These are phyloP conservation scores for Ptychadena robeensis DNA, from an alignment of 2,797 vertebrate species.

Conservation along the genomic window DNA sequence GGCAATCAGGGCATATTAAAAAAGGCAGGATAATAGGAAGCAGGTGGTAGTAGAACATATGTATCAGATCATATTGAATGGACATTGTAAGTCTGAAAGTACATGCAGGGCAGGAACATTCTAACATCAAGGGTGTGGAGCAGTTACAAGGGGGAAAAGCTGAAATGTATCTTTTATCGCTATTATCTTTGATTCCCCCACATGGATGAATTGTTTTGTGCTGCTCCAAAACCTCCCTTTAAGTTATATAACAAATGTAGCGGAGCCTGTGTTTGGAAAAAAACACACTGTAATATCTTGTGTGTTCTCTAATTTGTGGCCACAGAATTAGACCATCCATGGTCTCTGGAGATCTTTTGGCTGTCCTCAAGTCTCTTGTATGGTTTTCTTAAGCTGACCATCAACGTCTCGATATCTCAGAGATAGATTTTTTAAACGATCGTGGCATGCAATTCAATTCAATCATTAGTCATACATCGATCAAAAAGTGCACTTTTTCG, in stretches of 20 bases:
- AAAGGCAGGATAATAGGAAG: conserved; percentile 36
- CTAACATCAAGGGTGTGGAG: not conserved
- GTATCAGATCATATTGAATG: not conserved
- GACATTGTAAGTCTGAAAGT: conserved; percentile 13
- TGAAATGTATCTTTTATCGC: conserved; percentile 7
- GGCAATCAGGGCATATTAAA: conserved; percentile 18
- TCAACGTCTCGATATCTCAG: too few species aligned
- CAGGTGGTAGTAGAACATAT: conserved; percentile 24
- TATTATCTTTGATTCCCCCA: not conserved
- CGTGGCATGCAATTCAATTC: too few species aligned
- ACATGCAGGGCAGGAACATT: conserved; percentile 2
- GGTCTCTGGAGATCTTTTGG: conserved; percentile 12
- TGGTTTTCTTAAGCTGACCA: too few species aligned
- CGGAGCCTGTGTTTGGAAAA: not conserved
- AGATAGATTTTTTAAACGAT: too few species aligned
- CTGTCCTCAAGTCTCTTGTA: not conserved
- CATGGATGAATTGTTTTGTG: not conserved
- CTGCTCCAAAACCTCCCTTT: not conserved
- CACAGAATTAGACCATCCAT: conserved; percentile 19
- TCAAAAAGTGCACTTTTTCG: too few species aligned
- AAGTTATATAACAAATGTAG: not conserved
- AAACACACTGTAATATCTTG: conserved; percentile 14
- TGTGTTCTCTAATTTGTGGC: conserved; percentile 19
- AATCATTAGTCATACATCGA: too few species aligned
- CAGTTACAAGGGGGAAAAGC: conserved; percentile 30